Conservation (phyloP, 2,113 vertebrate genomes). For the Daubentonia madagascariensis region DNA sequence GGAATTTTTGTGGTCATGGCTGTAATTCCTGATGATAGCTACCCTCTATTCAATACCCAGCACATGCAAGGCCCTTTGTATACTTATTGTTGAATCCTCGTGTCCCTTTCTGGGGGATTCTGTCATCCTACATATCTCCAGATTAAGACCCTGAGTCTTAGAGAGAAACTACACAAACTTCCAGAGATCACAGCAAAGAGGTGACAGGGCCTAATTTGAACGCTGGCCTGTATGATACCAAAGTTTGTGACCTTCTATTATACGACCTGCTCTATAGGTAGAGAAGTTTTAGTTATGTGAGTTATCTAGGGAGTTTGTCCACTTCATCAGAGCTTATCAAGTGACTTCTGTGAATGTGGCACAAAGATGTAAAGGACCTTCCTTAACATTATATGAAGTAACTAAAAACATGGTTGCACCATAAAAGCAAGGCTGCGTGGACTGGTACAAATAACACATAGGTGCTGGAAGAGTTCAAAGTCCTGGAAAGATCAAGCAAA, state of each 20-base stretch:
- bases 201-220: not conserved
- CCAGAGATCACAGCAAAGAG: too few relatives aligned
- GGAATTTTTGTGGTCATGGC: not conserved
- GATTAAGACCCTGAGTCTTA: not conserved
- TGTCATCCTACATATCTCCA: not conserved
- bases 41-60: not conserved
- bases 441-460: not conserved
- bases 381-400: not conserved
- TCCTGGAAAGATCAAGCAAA: not conserved
- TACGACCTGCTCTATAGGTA: not conserved
- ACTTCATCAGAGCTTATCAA: not conserved
- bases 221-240: not conserved
- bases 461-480: not conserved
- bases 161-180: not conserved
- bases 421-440: not conserved
- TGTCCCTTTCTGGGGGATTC: not conserved
- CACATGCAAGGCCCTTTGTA: not conserved
- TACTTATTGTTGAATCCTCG: not conserved
- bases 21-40: not conserved
- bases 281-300: not conserved
- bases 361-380: not conserved
- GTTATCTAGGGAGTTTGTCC: not conserved
- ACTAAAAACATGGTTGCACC: too few relatives aligned
- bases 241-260: not conserved
- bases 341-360: not conserved